These are phyloP conservation scores for Candidula unifasciata DNA, from an alignment of 2,888 invertebrate genomes.

Conservation along the genomic window DNA sequence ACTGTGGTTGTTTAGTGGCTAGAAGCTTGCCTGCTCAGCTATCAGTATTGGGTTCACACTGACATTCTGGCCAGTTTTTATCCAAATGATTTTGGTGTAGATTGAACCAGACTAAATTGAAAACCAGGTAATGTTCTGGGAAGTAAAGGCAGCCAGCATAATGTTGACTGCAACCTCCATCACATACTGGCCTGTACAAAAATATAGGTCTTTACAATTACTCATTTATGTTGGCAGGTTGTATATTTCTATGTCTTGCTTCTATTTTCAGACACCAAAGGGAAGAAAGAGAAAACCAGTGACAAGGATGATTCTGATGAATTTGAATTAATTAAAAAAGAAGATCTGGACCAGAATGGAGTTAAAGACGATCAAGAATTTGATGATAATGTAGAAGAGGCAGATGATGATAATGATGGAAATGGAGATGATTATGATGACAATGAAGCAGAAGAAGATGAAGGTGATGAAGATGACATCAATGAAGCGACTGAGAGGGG, in stretches of 20 bases:
- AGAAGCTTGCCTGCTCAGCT: too few species aligned
- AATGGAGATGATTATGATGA: conserved; percentile 6
- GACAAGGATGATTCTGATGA: conserved; percentile 57
- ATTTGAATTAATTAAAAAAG: conserved; percentile 55
- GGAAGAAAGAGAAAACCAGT: conserved; percentile 53
- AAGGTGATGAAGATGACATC: conserved; percentile 18
- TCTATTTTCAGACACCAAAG: neutral
- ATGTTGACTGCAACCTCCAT: too few species aligned
- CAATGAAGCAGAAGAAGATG: conserved; percentile 29
- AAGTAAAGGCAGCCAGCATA: too few species aligned
- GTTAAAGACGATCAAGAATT: conserved; percentile 36
- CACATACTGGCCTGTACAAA: too few species aligned
- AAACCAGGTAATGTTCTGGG: too few species aligned
- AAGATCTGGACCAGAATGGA: conserved; percentile 56
- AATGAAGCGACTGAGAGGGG: conserved; percentile 37
- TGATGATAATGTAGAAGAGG: conserved; percentile 4
- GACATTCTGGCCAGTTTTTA: too few species aligned
- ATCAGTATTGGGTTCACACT: too few species aligned
- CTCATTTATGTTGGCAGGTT: too few species aligned
- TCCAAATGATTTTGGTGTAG: too few species aligned
- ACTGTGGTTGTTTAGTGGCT: too few species aligned
- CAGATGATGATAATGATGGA: conserved; percentile 26
- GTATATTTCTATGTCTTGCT: neutral
- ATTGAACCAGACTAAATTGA: too few species aligned
- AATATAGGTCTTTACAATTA: too few species aligned